Evolutionary conservation across 2,888 invertebrate genomes (phyloP).

Genomic region (Hedychridium roseum): DNA sequence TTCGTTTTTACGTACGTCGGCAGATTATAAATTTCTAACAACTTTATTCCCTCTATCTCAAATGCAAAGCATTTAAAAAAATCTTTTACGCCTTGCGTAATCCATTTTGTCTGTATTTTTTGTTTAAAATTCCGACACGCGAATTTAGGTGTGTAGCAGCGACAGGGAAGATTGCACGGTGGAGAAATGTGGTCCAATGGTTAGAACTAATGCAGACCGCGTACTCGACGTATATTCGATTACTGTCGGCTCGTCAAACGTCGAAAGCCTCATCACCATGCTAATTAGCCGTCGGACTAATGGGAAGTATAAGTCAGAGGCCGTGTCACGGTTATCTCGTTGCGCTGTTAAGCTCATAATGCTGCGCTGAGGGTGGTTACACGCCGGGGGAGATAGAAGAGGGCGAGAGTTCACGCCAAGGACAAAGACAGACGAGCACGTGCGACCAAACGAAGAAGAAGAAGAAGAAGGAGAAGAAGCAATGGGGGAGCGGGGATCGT

Average conservation of each 20-base stretch:
- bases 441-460: conserved; percentile 6
- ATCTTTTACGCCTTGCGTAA: too few species aligned
- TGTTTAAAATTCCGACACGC: too few species aligned
- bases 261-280: conserved; percentile 53
- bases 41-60: too few species aligned
- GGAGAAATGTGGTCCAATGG: too few species aligned
- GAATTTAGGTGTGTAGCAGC: conserved; percentile 1
- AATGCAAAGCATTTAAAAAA: too few species aligned
- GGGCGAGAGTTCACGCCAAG: conserved; percentile 13
- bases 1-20: too few species aligned
- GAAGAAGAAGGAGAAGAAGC: conserved; percentile 4
- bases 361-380: conserved; percentile 10
- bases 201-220: conserved; percentile 25
- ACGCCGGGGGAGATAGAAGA: conserved; percentile 1
- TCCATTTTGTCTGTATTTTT: too few species aligned
- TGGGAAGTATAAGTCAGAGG: conserved; percentile 54
- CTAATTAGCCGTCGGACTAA: conserved; percentile 51
- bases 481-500: too few species aligned
- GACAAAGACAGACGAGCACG: conserved; percentile 7
- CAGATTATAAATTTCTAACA: too few species aligned
- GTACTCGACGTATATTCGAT: conserved; percentile 42
- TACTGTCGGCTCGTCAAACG: conserved; percentile 49
- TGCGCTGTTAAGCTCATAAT: conserved; percentile 7
- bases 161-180: too few species aligned
- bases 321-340: conserved; percentile 50